phyloP scores from a whole-genome alignment of 1,140 invertebrate genomes.

The Helicorthomorpha holstii region DNA sequence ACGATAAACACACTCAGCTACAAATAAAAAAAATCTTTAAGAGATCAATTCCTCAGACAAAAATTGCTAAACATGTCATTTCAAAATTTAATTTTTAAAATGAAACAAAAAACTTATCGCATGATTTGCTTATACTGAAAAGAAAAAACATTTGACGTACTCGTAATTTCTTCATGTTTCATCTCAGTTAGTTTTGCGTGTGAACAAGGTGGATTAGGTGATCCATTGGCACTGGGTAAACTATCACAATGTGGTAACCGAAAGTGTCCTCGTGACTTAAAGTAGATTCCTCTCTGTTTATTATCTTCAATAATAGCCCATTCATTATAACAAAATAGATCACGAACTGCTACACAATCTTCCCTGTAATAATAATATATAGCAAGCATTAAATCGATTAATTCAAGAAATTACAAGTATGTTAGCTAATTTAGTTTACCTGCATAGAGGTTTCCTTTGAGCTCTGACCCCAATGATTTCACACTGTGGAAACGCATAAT shows the following conservation, averaged over 20 bases:
- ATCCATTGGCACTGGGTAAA: constrained; percentile 44
- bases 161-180: constrained; percentile 51
- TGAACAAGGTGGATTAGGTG: constrained; percentile 44
- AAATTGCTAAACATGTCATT: too few relatives aligned
- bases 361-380: constrained; percentile 46
- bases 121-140: too few relatives aligned
- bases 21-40: constrained; percentile 14
- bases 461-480: constrained; percentile 32
- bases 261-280: constrained; percentile 71
- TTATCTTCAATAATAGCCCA: constrained; percentile 81
- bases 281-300: constrained; percentile 53
- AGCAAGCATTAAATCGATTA: not conserved
- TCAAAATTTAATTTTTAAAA: too few relatives aligned
- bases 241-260: constrained; percentile 64
- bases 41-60: too few relatives aligned
- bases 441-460: constrained; percentile 18
- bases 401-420: not conserved
- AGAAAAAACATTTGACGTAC: constrained; percentile 27
- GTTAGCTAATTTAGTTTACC: constrained; percentile 15
- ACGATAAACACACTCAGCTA: constrained; percentile 65
- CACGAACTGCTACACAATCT: constrained; percentile 75
- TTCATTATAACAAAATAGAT: constrained; percentile 80
- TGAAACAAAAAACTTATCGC: too few relatives aligned
- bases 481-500: constrained; percentile 82
- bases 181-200: constrained; percentile 66